Conservation (phyloP, 2,113 vertebrate genomes). For the Noctilio leporinus region DNA sequence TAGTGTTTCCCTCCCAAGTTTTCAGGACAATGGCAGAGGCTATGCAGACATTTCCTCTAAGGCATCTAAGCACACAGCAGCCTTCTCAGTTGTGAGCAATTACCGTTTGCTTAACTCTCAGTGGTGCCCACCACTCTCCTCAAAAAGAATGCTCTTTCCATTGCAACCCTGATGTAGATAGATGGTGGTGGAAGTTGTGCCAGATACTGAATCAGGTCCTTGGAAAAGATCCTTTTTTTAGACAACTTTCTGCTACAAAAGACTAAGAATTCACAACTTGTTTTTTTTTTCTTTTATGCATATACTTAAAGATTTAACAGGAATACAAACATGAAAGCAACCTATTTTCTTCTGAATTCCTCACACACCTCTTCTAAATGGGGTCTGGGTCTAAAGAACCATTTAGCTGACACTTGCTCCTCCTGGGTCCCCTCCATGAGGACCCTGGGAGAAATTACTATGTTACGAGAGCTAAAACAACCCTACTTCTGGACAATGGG, state of each 20-base stretch:
- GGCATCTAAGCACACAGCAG: background rate
- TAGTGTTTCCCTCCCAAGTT: background rate
- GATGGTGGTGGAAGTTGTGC: background rate
- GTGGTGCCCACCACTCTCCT: background rate
- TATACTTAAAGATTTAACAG: background rate
- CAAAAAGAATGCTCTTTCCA: background rate
- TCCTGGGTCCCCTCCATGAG: background rate
- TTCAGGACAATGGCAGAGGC: background rate
- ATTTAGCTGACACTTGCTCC: background rate
- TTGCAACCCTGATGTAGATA: background rate
- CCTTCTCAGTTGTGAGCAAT: background rate
- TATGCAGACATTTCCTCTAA: background rate
- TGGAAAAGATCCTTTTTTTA: background rate
- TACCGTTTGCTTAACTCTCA: background rate
- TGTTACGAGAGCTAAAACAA: background rate
- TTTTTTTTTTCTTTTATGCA: background rate
- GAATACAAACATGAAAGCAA: background rate
- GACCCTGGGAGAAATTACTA: conserved; percentile 14
- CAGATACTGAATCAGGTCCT: background rate
- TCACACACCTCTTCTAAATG: background rate
- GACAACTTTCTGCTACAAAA: background rate
- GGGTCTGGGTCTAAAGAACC: background rate
- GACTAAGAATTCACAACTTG: background rate
- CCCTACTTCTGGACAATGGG: background rate
- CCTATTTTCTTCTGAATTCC: background rate